Conservation (phyloP, 2,113 vertebrate species). For the Dasyornis broadbenti region DNA sequence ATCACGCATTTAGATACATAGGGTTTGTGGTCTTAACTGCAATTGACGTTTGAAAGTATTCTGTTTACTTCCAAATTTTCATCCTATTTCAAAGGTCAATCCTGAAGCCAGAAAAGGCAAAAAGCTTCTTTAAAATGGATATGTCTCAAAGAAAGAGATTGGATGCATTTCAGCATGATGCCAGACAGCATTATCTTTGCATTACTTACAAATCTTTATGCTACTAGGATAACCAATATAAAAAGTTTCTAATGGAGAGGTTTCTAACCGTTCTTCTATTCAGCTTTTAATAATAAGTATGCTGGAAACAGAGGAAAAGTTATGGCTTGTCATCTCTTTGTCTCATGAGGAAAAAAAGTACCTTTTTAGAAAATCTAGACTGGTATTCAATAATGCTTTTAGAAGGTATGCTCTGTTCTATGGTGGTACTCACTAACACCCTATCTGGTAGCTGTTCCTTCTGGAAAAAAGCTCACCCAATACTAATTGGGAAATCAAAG, state of each 20-base stretch:
- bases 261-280: background rate
- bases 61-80: background rate
- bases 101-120: background rate
- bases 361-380: background rate
- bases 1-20: rapidly evolving
- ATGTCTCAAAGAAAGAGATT: background rate
- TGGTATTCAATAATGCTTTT: background rate
- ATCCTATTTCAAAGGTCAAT: background rate
- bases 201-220: background rate
- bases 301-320: background rate
- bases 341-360: background rate
- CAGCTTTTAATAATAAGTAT: background rate
- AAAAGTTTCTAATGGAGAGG: background rate
- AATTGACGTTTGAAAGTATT: background rate
- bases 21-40: background rate
- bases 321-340: background rate
- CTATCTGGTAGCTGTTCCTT: background rate
- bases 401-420: background rate
- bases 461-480: background rate
- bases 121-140: background rate
- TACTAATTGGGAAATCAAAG: background rate
- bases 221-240: background rate
- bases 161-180: background rate
- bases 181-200: background rate
- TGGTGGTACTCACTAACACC: background rate